Conservation (phyloP, 2,888 invertebrate species). For the Caenorhabditis macrosperma region DNA sequence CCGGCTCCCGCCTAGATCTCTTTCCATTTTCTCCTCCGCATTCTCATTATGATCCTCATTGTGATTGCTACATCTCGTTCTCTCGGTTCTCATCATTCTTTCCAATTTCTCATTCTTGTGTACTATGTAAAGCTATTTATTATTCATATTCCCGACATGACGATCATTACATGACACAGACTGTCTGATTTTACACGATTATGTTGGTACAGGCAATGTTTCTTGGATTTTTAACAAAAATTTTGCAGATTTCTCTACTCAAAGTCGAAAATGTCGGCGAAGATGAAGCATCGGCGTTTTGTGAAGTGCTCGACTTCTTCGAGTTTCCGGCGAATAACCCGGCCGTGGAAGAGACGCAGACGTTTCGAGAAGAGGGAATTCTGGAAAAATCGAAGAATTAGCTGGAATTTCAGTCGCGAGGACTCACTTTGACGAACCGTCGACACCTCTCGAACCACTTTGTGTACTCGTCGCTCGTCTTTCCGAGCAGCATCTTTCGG, state of each 20-base stretch:
- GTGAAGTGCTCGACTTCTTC: neutral
- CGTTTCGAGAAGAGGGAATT: constrained; percentile 7
- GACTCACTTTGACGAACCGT: constrained; percentile 8
- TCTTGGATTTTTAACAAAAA: neutral
- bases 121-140: too few species aligned
- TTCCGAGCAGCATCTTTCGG: constrained; percentile 1
- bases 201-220: neutral
- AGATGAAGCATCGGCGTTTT: constrained; percentile 30
- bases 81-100: too few species aligned
- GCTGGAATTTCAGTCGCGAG: neutral
- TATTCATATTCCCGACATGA: neutral
- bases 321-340: constrained; percentile 20
- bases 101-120: too few species aligned
- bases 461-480: constrained; percentile 2
- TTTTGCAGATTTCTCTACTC: neutral
- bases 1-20: neutral
- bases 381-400: constrained; percentile 2
- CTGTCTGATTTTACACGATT: neutral
- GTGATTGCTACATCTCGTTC: too few species aligned
- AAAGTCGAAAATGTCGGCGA: constrained; percentile 31
- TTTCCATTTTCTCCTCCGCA: neutral
- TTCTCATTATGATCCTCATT: too few species aligned
- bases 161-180: constrained; percentile 15
- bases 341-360: constrained; percentile 13
- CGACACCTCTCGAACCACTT: constrained; percentile 28